phyloP scores from a whole-genome alignment of 2,888 invertebrate species.

The Lepidonotus clava region DNA sequence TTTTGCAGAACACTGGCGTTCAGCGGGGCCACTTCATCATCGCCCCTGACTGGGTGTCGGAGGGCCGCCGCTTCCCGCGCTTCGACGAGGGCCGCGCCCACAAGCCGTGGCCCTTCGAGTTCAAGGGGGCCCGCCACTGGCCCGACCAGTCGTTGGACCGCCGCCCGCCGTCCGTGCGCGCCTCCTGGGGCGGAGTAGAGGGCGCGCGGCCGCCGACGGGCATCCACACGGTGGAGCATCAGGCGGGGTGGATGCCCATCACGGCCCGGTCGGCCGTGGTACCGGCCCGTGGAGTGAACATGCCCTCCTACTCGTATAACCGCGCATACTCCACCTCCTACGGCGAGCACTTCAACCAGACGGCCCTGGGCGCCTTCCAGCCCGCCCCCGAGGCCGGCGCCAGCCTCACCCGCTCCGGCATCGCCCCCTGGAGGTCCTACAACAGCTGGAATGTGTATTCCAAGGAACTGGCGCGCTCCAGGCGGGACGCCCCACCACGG shows the following conservation, averaged over 20 bases:
- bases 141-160: constrained; percentile 37
- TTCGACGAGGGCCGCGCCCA: constrained; percentile 1
- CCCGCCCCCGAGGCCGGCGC: background rate
- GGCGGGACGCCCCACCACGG: constrained; percentile 20
- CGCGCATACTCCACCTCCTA: constrained; percentile 15
- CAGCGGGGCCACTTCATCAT: constrained; percentile 23
- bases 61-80: constrained; percentile 6
- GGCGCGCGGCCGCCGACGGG: background rate
- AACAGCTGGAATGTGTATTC: constrained; percentile 47
- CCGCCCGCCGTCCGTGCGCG: constrained; percentile 16
- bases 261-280: background rate
- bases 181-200: background rate
- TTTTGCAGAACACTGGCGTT: constrained; percentile 8
- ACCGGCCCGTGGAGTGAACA: background rate
- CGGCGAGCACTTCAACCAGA: constrained; percentile 25
- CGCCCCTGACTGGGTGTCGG: constrained; percentile 44
- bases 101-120: constrained; percentile 45
- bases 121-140: constrained; percentile 46
- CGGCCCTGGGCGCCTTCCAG: constrained; percentile 21
- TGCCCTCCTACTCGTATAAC: constrained; percentile 37
- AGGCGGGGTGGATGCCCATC: constrained; percentile 37
- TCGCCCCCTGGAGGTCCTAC: constrained; percentile 34
- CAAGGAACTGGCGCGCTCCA: constrained; percentile 17
- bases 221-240: background rate
- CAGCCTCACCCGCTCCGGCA: background rate